A percentile compares a stretch with the other conserved stretches of the same genome.
These are phyloP conservation scores for Harmothoe impar DNA, from an alignment of 2,888 invertebrate genomes.

Conservation along the genomic window DNA sequence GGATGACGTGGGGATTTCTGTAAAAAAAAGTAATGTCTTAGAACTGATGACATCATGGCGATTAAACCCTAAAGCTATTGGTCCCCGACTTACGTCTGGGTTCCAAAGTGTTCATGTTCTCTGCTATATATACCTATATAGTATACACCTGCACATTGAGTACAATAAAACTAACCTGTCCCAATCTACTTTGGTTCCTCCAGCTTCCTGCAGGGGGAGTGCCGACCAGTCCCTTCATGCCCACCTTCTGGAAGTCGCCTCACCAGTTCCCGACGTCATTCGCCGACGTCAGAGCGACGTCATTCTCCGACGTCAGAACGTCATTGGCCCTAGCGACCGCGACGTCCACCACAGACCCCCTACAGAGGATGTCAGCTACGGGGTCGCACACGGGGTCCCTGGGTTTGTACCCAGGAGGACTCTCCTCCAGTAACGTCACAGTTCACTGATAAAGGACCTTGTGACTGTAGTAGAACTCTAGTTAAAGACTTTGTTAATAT, in stretches of 20 bases:
- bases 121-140: too few species aligned
- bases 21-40: too few species aligned
- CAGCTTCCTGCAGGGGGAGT: constrained; percentile 16
- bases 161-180: too few species aligned
- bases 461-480: not conserved
- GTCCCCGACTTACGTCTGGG: too few species aligned
- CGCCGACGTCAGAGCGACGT: not conserved
- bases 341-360: constrained; percentile 10
- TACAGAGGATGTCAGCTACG: not conserved
- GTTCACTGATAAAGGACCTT: constrained; percentile 12
- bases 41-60: too few species aligned
- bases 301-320: constrained; percentile 28
- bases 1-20: too few species aligned
- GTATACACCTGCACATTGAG: too few species aligned
- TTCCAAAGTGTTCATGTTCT: too few species aligned
- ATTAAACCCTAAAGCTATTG: too few species aligned
- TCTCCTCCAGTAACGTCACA: constrained; percentile 47
- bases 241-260: constrained; percentile 51
- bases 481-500: too few species aligned
- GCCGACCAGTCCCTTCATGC: constrained; percentile 40
- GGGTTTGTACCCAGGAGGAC: constrained; percentile 36
- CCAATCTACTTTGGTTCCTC: not conserved
- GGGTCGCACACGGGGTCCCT: constrained; percentile 15
- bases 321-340: constrained; percentile 9
- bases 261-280: constrained; percentile 39